Conservation (phyloP, 1,140 invertebrate genomes). For the Macrobrachium nipponense region DNA sequence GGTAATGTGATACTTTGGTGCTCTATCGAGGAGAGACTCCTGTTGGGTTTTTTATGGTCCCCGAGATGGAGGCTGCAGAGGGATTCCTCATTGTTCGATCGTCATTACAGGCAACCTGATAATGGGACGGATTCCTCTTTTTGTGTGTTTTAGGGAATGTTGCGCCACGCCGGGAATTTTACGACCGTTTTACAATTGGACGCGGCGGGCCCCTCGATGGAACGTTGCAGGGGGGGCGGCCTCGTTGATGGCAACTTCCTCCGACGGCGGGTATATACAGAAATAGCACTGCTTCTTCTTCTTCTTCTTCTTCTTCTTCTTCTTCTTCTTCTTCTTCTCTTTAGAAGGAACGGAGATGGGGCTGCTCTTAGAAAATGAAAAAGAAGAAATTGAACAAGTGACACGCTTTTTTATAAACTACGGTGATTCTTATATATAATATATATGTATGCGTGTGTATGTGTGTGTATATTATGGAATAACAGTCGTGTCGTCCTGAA, state of each 20-base stretch:
- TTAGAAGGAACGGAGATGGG: too few species aligned
- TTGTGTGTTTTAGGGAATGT: constrained; percentile 10
- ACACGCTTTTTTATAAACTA: too few species aligned
- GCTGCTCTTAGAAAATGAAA: too few species aligned
- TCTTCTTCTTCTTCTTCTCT: too few species aligned
- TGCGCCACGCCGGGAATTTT: not conserved
- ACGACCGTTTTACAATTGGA: not conserved
- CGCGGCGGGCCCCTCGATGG: not conserved
- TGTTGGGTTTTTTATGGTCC: constrained; percentile 1
- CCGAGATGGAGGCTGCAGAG: not conserved
- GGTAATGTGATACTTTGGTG: constrained; percentile 23
- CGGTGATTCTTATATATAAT: too few species aligned
- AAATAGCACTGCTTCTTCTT: too few species aligned
- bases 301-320: too few species aligned
- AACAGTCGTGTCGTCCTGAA: too few species aligned
- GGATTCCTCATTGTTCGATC: not conserved
- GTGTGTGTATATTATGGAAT: too few species aligned
- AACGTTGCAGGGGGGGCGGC: not conserved
- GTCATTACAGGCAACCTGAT: constrained; percentile 6
- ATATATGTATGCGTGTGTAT: too few species aligned
- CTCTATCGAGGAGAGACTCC: constrained; percentile 3
- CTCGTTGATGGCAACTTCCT: not conserved
- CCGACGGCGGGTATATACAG: too few species aligned
- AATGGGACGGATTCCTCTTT: not conserved
- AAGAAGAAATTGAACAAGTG: too few species aligned